phyloP scores from a whole-genome alignment of 1,140 invertebrate genomes.

The Trialeurodes vaporariorum region DNA sequence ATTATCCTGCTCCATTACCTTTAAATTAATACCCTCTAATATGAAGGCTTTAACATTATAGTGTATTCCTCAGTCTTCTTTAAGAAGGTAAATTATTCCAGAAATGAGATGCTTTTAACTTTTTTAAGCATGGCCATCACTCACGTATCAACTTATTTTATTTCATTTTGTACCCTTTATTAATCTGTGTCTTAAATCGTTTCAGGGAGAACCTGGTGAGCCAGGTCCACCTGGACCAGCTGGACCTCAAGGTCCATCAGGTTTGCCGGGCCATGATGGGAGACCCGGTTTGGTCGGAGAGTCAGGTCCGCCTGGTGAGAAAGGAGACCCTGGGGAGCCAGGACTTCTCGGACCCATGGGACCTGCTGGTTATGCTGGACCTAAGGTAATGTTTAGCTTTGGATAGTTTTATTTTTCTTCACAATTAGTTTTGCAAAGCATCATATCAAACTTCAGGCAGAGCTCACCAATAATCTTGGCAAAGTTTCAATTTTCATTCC shows the following conservation, averaged over 20 bases:
- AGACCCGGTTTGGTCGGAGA: conserved; percentile 61
- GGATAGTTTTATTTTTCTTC: too few relatives aligned
- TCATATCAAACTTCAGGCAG: too few relatives aligned
- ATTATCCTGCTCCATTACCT: too few relatives aligned
- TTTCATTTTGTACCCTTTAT: background rate
- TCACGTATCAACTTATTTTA: background rate
- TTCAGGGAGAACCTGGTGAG: conserved; percentile 77
- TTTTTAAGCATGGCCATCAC: background rate
- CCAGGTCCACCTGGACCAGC: conserved; percentile 76
- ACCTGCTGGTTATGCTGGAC: conserved; percentile 47
- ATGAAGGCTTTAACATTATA: too few relatives aligned
- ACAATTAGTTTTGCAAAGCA: too few relatives aligned
- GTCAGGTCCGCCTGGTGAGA: conserved; percentile 43
- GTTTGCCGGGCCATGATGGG: conserved; percentile 69
- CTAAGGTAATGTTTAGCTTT: conserved; percentile 48
- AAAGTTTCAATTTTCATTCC: too few relatives aligned
- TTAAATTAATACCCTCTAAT: too few relatives aligned
- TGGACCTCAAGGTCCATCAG: conserved; percentile 61
- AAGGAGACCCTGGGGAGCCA: conserved; percentile 34
- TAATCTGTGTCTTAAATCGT: background rate
- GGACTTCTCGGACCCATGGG: conserved; percentile 56
- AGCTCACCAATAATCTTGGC: too few relatives aligned
- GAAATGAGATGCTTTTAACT: background rate
- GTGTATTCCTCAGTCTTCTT: background rate
- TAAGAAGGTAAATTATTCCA: background rate